Conservation (phyloP, 2,888 invertebrate genomes). For the Caprella mutica region DNA sequence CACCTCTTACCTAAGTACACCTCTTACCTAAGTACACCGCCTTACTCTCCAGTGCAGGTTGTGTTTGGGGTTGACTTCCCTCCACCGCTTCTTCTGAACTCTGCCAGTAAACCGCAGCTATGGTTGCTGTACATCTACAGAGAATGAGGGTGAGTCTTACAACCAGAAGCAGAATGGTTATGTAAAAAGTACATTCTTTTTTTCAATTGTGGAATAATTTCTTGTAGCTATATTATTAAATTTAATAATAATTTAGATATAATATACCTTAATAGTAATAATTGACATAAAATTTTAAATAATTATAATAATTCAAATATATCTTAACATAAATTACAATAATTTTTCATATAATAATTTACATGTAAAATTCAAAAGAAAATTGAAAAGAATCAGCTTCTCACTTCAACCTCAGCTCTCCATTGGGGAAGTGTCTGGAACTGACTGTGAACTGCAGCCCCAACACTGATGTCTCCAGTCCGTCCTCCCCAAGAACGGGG, state of each 20-base stretch:
- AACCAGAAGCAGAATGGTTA: not conserved
- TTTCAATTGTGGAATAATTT: not conserved
- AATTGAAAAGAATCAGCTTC: not conserved
- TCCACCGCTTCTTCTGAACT: not conserved
- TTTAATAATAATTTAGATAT: not conserved
- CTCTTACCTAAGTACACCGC: not conserved
- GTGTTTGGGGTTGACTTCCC: not conserved
- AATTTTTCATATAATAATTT: not conserved
- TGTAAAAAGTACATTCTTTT: not conserved
- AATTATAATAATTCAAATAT: not conserved
- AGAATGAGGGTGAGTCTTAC: not conserved
- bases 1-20: too few relatives aligned
- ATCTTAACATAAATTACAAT: not conserved
- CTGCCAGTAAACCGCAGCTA: slow-evolving; percentile 2
- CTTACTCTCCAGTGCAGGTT: not conserved
- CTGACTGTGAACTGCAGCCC: not conserved
- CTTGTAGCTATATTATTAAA: not conserved
- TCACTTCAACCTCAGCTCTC: not conserved
- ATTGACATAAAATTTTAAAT: not conserved
- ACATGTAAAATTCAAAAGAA: not conserved
- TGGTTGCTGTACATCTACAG: not conserved
- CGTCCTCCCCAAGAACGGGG: not conserved
- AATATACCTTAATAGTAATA: not conserved
- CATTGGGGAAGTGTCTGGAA: slow-evolving; percentile 1
- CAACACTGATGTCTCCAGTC: not conserved